Percentiles rank a stretch among this genome's conserved stretches.
Conservation (phyloP, 64 coral and sea anemone genomes). For the Stylophora pistillata region DNA sequence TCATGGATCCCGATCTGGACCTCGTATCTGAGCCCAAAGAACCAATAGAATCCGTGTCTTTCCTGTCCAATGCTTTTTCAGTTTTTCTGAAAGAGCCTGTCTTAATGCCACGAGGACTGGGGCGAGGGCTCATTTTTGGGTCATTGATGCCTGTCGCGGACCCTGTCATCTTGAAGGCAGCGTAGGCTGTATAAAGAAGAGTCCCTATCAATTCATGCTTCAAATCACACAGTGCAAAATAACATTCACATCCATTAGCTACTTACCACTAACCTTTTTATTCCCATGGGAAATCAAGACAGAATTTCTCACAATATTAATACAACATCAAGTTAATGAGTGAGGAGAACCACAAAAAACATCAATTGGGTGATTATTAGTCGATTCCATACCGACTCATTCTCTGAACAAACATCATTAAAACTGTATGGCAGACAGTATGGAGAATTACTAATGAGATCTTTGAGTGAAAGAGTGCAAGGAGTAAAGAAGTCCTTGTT, state of each 20-base stretch:
- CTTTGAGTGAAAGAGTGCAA: no score
- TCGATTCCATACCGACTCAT: no score
- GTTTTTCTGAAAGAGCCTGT: constrained; percentile 31
- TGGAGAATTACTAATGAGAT: no score
- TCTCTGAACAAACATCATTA: no score
- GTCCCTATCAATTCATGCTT: not conserved
- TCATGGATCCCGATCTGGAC: constrained; percentile 87
- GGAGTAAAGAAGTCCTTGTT: no score
- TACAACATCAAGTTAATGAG: no score
- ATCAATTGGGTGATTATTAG: no score
- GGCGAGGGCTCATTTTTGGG: constrained; percentile 79
- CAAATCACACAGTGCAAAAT: not conserved
- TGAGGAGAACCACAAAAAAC: no score
- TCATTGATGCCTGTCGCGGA: constrained; percentile 58
- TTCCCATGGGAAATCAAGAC: no score
- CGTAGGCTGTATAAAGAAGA: constrained; percentile 28
- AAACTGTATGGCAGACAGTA: no score
- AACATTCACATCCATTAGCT: not conserved
- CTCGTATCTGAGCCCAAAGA: constrained; percentile 67
- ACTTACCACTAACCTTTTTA: not conserved
- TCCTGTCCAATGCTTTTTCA: constrained; percentile 4
- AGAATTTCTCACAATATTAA: no score
- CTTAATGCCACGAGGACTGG: constrained; percentile 48
- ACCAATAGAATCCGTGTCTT: constrained; percentile 55
- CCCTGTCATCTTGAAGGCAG: constrained; percentile 86